Evolutionary conservation across 2,888 invertebrate genomes (phyloP), one percentile per base, ranked within the genome.

Genomic region (Deilephila elpenor): DNA sequence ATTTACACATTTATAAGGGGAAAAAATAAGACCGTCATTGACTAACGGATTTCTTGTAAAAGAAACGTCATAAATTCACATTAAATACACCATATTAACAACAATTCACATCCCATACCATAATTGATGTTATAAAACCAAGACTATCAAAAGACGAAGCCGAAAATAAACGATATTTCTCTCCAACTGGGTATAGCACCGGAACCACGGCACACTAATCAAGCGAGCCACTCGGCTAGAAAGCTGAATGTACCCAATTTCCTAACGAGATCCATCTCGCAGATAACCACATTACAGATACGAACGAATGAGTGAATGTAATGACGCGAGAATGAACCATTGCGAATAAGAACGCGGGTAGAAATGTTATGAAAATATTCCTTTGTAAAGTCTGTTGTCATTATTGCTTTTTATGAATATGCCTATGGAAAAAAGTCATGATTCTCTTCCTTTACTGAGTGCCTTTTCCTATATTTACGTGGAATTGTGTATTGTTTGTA

Each of bases 221-320:
- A 87, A 86, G 77, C 78, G 75, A 78, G 75, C 72, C 86, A 81
- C 78, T 83, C 88, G 79, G 83, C 86, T 86, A 87, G 86, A 89
- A 91, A 86, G 82, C 85, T 86, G 88, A 89, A 88, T 86, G 88
- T 84, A 88, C 84, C 82, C 91, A 91, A 92, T 92, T 92, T 93
- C 92, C 93, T 88, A 88, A 87, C 87, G 77, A 91, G 90, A 92
- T 91, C 85, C 81, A 85, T 84, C 83, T 81, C 79, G 75, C 73
- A 78, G 91, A 91, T 92, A 89, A 79, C 81, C 83, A 77, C 78
- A 77, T 78, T 82, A 83, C 78, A 70, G 74, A 37, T 70, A 75
- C 75, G 79, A 84, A 83, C 81, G 85, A 86, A 86, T 82, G 88
- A 89, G 81, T 81, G 85, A 88, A 88, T 84, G 87, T 89, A 91